Conservation (phyloP, 2,888 invertebrate species). For the Neelides folsomi region DNA sequence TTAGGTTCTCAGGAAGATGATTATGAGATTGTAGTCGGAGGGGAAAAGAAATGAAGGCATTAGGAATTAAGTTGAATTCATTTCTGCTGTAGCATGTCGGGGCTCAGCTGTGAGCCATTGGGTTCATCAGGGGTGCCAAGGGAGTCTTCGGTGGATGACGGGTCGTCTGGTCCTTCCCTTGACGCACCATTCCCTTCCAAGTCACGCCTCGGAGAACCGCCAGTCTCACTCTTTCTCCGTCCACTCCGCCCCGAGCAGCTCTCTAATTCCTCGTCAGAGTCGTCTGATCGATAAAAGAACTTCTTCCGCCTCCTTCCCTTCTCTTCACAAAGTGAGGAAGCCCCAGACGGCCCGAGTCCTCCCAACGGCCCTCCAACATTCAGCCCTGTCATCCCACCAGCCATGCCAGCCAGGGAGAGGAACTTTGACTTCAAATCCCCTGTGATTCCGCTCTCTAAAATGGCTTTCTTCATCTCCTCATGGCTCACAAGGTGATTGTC, state of each 20-base stretch:
- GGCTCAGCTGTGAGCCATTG: too few relatives aligned
- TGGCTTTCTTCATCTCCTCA: constrained; percentile 29
- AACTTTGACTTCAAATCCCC: neutral
- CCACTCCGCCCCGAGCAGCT: constrained; percentile 5
- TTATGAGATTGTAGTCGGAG: too few relatives aligned
- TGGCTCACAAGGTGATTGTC: constrained; percentile 57
- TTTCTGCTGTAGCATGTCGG: too few relatives aligned
- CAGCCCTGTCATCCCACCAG: neutral
- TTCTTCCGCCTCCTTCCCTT: constrained; percentile 18
- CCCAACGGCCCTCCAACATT: neutral
- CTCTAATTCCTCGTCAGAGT: constrained; percentile 33
- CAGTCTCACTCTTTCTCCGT: neutral
- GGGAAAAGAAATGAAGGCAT: too few relatives aligned
- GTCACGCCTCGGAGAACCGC: neutral
- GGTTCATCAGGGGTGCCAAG: too few relatives aligned
- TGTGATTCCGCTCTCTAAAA: constrained; percentile 13
- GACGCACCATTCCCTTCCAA: too few relatives aligned
- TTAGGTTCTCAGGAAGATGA: too few relatives aligned
- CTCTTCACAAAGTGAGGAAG: too few relatives aligned
- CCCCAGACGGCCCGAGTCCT: neutral
- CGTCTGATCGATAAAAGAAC: constrained; percentile 33
- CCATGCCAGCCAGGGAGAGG: constrained; percentile 2
- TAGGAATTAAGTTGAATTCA: too few relatives aligned
- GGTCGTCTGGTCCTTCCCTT: too few relatives aligned
- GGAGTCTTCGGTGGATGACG: too few relatives aligned